Conservation (phyloP, 2,113 vertebrate genomes). For the Tonatia bakeri region DNA sequence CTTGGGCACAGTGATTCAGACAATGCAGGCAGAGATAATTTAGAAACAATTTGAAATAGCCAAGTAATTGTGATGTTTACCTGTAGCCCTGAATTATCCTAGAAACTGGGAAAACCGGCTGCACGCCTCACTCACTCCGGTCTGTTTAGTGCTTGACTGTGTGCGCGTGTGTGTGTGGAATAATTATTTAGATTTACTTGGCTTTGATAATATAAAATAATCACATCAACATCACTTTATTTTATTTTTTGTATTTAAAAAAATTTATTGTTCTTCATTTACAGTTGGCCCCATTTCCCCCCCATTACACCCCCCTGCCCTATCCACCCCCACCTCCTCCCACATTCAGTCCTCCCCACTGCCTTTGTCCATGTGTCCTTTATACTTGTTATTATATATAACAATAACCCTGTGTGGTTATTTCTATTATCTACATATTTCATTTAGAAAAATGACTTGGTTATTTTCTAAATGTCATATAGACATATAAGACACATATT, state of each 20-base stretch:
- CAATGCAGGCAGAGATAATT: not conserved
- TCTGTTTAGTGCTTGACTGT: not conserved
- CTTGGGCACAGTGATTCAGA: not conserved
- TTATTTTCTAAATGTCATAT: no score
- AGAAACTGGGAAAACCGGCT: not conserved
- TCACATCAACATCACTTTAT: not conserved
- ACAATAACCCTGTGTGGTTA: not conserved
- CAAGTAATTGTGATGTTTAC: not conserved
- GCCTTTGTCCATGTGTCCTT: no score
- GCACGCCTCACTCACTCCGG: not conserved
- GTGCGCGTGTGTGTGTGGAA: not conserved
- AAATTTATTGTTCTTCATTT: no score
- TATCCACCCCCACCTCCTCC: no score
- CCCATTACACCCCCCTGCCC: no score
- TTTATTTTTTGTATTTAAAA: no score
- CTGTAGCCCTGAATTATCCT: not conserved
- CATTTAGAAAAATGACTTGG: not conserved
- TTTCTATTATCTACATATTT: not conserved
- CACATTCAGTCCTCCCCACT: no score
- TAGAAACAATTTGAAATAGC: not conserved
- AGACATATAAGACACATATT: no score
- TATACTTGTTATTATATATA: not conserved
- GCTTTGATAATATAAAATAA: not conserved
- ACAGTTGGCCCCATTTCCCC: no score
- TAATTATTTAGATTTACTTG: not conserved